phyloP scores from a whole-genome alignment of 2,888 invertebrate species.

The Mamestra brassicae region DNA sequence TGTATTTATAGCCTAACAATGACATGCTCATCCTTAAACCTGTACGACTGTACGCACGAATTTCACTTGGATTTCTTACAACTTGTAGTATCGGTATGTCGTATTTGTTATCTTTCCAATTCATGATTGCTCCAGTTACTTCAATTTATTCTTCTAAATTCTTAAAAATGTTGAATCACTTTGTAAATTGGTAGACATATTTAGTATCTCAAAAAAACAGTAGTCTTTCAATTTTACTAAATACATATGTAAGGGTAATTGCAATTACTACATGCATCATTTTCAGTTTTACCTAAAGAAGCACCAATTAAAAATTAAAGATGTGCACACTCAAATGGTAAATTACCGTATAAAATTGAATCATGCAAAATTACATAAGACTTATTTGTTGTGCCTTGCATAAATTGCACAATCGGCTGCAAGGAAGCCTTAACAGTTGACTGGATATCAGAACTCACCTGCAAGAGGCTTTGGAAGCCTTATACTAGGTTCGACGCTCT shows the following conservation, averaged over 20 bases:
- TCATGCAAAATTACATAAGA: neutral
- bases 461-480: constrained; percentile 74
- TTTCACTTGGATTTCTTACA: constrained; percentile 28
- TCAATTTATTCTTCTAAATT: neutral
- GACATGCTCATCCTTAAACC: constrained; percentile 68
- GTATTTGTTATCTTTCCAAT: constrained; percentile 3
- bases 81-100: neutral
- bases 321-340: neutral
- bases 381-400: constrained; percentile 28
- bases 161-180: neutral
- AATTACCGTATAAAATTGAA: neutral
- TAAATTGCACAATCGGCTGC: constrained; percentile 40
- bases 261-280: neutral
- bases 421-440: constrained; percentile 71
- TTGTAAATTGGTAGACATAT: neutral
- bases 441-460: constrained; percentile 73
- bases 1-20: constrained; percentile 68
- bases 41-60: constrained; percentile 57
- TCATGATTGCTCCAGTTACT: neutral
- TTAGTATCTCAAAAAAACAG: neutral
- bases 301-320: neutral
- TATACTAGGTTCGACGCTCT: constrained; percentile 74
- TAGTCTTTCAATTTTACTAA: neutral
- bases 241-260: neutral
- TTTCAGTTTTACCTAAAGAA: too few species aligned